Conservation (phyloP, 2,797 vertebrate genomes). For the Xiphorhynchus erythropygius region DNA sequence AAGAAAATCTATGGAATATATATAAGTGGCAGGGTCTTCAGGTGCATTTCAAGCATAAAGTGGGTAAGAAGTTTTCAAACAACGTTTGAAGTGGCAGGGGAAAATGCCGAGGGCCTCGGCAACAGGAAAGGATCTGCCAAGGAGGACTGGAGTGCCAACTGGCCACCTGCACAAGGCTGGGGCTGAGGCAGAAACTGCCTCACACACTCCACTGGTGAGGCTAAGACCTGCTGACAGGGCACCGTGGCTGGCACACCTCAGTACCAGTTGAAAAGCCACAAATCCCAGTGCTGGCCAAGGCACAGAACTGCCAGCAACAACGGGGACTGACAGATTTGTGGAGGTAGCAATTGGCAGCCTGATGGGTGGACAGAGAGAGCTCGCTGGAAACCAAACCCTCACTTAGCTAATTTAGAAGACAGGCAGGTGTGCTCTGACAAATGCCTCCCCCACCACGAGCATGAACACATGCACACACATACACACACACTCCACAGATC, state of each 20-base stretch:
- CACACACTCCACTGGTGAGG: neutral
- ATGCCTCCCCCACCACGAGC: neutral
- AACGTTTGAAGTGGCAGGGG: neutral
- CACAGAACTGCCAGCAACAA: neutral
- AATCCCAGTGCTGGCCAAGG: neutral
- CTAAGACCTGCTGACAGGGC: neutral
- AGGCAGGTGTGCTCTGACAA: neutral
- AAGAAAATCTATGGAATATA: slow-evolving; percentile 8
- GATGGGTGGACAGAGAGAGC: neutral
- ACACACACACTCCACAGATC: neutral
- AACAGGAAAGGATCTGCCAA: neutral
- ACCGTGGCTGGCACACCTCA: fast-evolving
- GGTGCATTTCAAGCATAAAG: neutral
- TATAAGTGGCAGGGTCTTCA: neutral
- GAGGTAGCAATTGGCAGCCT: neutral
- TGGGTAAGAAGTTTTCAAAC: neutral
- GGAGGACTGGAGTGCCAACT: neutral
- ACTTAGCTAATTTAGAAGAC: neutral
- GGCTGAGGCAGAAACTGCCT: neutral
- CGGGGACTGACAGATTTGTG: neutral
- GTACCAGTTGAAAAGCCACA: neutral
- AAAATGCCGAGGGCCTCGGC: neutral
- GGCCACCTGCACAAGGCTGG: neutral
- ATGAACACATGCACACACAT: neutral
- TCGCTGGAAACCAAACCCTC: neutral